Conservation (phyloP, 2,888 invertebrate species). For the Drosophila fulvimacula region DNA sequence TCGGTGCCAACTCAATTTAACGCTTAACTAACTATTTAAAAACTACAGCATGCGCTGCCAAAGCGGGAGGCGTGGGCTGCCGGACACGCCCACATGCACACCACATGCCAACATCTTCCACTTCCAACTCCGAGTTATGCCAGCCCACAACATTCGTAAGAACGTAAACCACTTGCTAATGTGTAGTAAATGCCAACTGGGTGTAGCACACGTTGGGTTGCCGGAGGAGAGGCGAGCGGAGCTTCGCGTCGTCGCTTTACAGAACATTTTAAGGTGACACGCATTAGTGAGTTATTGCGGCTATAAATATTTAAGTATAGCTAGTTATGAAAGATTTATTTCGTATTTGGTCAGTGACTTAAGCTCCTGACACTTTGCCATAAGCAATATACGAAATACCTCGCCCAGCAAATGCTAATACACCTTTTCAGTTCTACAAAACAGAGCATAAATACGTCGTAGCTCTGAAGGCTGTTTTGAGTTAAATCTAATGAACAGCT, state of each 20-base stretch:
- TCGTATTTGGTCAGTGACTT: background rate
- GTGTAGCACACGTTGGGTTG: background rate
- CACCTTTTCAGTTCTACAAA: background rate
- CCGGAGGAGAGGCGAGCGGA: background rate
- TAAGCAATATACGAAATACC: background rate
- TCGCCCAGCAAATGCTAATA: background rate
- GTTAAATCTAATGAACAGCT: background rate
- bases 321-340: slow-evolving; percentile 12
- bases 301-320: slow-evolving; percentile 19
- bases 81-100: slow-evolving; percentile 19
- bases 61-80: slow-evolving; percentile 23
- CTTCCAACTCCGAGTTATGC: slow-evolving; percentile 32
- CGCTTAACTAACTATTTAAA: slow-evolving; percentile 74
- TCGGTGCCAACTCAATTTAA: slow-evolving; percentile 69
- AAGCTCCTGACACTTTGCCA: background rate
- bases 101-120: slow-evolving; percentile 22
- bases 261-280: slow-evolving; percentile 24
- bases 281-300: slow-evolving; percentile 28
- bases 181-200: slow-evolving; percentile 60
- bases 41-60: slow-evolving; percentile 51
- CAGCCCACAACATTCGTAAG: slow-evolving; percentile 38
- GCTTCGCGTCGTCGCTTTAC: background rate
- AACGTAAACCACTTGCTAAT: slow-evolving; percentile 38
- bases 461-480: background rate
- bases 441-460: background rate